Base-by-base conservation (phyloP, 2,113 vertebrate species). In the Channa argus region DNA sequence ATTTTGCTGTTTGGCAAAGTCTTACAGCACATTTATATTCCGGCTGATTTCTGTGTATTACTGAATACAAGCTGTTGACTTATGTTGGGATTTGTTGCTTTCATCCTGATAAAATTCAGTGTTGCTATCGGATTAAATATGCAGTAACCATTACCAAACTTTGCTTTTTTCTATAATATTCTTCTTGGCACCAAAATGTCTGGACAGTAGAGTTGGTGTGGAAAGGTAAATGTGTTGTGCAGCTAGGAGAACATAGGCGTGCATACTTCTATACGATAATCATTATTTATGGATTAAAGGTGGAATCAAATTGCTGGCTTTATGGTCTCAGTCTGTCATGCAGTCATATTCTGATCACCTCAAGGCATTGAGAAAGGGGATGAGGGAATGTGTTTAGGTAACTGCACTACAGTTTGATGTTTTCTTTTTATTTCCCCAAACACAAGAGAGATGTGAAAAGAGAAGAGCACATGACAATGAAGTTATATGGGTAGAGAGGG, bases 401-500 rank as follows among this genome's bases (percentile, higher is more conserved):
- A 34, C 44, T 87, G 14, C 62, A 60, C 77, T 52, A 56, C 34
- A 44, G 13, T 54, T 56, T 5, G 3, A 45, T 69, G 51, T 55
- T 85, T 53, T 76, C 52, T 43, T 6, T 73, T 59, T 77, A 60
- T 76, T 63, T 65, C 78, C 7, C 55, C 50, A 74, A 81, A 71
- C 54, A 50, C 64, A 77, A 78, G 45, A 64, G n/a, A 36, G 75
- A 77, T 58, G 62, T 73, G 72, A 82, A 85, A 71, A 51, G 69
- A 74, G 58, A 74, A 15, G 13, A 71, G 74, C 59, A 63, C 36
- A 62, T 74, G 68, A 83, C 66, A 74, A 69, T 86, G 64, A 55
- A 82, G 68, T 71, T 71, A 24, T 70, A 34, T 55, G 66, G 79
- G 77, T 74, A 75, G 66, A 80, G 54, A 61, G 66, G 58, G 75